Conservation (phyloP, 1,140 invertebrate genomes). For the Drosophila quadrilineata region DNA sequence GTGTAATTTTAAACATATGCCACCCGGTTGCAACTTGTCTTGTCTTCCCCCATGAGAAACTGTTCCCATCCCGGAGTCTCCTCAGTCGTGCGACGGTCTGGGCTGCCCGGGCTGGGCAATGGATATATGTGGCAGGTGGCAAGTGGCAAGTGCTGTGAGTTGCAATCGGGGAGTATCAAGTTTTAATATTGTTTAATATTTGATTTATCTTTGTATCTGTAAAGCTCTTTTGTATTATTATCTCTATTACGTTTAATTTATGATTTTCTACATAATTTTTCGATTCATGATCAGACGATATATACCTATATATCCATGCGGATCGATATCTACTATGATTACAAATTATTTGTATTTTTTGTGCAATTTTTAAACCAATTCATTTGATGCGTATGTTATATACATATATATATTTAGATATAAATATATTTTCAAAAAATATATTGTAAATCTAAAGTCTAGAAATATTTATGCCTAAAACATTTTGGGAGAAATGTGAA, state of each 20-base stretch:
- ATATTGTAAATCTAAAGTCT: too few species aligned
- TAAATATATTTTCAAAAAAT: slow-evolving; percentile 75
- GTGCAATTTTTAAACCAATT: slow-evolving; percentile 74
- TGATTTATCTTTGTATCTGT: slow-evolving; percentile 37
- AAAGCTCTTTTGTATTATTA: slow-evolving; percentile 77
- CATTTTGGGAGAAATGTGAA: slow-evolving; percentile 19
- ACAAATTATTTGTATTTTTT: slow-evolving; percentile 61
- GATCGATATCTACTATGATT: not conserved
- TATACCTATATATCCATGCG: slow-evolving; percentile 33
- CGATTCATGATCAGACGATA: slow-evolving; percentile 29
- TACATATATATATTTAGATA: too few species aligned
- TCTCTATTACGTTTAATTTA: slow-evolving; percentile 77
- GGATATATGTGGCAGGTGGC: not conserved
- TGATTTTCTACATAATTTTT: slow-evolving; percentile 51
- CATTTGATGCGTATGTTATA: slow-evolving; percentile 70
- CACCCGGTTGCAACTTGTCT: slow-evolving; percentile 3
- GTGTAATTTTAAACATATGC: slow-evolving; percentile 19
- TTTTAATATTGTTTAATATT: slow-evolving; percentile 18
- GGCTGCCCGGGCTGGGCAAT: not conserved
- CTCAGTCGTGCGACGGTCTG: slow-evolving; percentile 22
- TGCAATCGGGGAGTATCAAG: not conserved
- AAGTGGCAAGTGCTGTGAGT: slow-evolving; percentile 1
- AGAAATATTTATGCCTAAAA: slow-evolving; percentile 49
- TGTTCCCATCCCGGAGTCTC: not conserved
- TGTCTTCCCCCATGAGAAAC: not conserved